Conservation (phyloP, 1,140 invertebrate genomes). For the Ceratina japonica region DNA sequence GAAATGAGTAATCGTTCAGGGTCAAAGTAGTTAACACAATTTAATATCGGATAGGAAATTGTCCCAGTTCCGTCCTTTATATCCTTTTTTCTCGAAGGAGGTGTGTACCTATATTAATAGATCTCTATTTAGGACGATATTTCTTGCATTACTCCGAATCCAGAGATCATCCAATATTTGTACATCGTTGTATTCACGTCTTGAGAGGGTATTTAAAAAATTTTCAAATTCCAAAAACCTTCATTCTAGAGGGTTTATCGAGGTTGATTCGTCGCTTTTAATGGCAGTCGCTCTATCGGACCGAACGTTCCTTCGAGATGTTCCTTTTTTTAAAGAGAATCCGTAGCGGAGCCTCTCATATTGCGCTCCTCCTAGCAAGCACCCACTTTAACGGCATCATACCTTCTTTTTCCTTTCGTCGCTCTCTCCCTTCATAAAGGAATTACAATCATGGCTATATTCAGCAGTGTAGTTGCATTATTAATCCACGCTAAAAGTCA, state of each 20-base stretch:
- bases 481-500: background rate
- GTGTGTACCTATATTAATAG: no score
- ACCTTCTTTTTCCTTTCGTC: background rate
- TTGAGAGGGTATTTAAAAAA: no score
- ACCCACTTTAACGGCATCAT: background rate
- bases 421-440: background rate
- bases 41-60: no score
- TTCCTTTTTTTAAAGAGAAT: background rate
- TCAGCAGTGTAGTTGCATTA: background rate
- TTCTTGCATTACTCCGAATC: no score
- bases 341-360: background rate
- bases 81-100: no score
- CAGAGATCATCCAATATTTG: no score
- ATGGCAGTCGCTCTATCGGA: background rate
- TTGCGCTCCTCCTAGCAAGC: background rate
- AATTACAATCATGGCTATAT: background rate
- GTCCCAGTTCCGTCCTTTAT: no score
- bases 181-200: no score
- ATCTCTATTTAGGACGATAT: no score
- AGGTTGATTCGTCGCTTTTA: background rate
- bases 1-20: no score
- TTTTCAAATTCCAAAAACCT: background rate
- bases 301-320: background rate
- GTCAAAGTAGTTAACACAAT: no score
- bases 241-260: conserved; percentile 5